Base-by-base conservation (phyloP, 2,888 invertebrate species). In the Pseudoips prasinana region DNA sequence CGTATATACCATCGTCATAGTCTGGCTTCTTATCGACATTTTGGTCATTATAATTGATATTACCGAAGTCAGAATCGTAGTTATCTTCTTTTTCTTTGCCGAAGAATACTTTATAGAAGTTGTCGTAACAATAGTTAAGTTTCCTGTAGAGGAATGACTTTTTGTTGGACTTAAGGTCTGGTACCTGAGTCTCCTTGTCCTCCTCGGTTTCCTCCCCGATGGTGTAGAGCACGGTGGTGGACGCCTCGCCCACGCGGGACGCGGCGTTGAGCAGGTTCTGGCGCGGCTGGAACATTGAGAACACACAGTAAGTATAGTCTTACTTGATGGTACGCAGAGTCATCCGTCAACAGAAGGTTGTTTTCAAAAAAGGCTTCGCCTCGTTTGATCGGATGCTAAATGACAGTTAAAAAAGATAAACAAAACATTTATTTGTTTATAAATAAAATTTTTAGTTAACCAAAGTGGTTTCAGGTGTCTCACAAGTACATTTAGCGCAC, bases 191-290 rank as follows among this genome's bases (percentile, higher is more conserved):
- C 59, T 96, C 96, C 56, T 94, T 93, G 73, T 93, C 94, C 47
- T 94, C 92, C 7, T 93, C 92, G n/a, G 95, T 95, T 41, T 97
- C 97, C 64, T 97, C 97, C 8, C 96, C 96, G 73, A 98, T 98
- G 32, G 96, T 96, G 63, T 95, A 93, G 31, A 99, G 92, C 0
- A 99, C 96, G 62, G 95, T 94, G 27, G 97, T 96, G 38, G 98
- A 98, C 0, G 98, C 98, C 75, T 99, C 99, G 6, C 99, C 99
- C 26, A 99, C 97, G 44, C 96, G 92, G 7, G 97, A 97, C 0
- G 99, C 99, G 0, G 99, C 98, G 73, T 96, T 96, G 29, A 99
- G 91, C 18, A 99, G 91, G 72, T 93, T 96, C 84, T 98, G 98
- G 7, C 98, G 92, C 0, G 98, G 96, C 93, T 94, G 88, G 37